These are phyloP conservation scores for Botrylloides violaceus DNA, from an alignment of 23 tunicate genomes.

Conservation along the genomic window DNA sequence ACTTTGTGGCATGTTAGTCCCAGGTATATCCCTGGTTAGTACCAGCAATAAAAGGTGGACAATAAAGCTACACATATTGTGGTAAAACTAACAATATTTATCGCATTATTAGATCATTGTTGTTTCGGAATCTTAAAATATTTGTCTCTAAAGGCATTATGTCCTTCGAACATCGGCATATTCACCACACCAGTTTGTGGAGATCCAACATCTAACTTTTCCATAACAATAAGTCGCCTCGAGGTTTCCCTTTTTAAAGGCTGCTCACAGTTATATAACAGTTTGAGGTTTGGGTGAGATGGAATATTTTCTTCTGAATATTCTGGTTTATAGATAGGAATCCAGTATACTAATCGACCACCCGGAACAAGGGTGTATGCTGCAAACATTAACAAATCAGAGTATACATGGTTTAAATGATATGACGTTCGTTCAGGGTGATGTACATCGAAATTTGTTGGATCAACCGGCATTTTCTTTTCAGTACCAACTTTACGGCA, in stretches of 20 bases:
- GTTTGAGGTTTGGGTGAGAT: slow-evolving; percentile 50
- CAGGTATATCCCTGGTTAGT: no score
- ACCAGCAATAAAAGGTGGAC: no score
- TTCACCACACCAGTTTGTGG: neutral
- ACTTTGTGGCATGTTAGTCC: no score
- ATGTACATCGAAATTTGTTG: slow-evolving; percentile 30
- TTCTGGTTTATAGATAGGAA: slow-evolving; percentile 79
- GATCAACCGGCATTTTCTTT: slow-evolving; percentile 31
- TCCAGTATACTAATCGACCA: slow-evolving; percentile 91
- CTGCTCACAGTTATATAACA: slow-evolving; percentile 89
- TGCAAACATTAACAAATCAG: slow-evolving; percentile 77
- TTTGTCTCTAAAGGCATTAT: slow-evolving; percentile 73
- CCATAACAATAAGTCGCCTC: slow-evolving; percentile 86
- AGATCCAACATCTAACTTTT: slow-evolving; percentile 14
- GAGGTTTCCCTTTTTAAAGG: slow-evolving; percentile 75
- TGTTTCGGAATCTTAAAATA: slow-evolving; percentile 44
- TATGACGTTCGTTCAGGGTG: slow-evolving; percentile 87
- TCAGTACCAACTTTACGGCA: slow-evolving; percentile 66
- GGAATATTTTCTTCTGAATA: slow-evolving; percentile 58
- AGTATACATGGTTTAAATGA: slow-evolving; percentile 80
- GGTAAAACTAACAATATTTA: no score
- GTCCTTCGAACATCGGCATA: slow-evolving; percentile 36
- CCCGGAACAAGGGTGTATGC: slow-evolving; percentile 37
- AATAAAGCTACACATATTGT: no score
- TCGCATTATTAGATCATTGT: no score